These are phyloP conservation scores for Ciconia boyciana DNA, from an alignment of 2,113 vertebrate species.

Conservation along the genomic window DNA sequence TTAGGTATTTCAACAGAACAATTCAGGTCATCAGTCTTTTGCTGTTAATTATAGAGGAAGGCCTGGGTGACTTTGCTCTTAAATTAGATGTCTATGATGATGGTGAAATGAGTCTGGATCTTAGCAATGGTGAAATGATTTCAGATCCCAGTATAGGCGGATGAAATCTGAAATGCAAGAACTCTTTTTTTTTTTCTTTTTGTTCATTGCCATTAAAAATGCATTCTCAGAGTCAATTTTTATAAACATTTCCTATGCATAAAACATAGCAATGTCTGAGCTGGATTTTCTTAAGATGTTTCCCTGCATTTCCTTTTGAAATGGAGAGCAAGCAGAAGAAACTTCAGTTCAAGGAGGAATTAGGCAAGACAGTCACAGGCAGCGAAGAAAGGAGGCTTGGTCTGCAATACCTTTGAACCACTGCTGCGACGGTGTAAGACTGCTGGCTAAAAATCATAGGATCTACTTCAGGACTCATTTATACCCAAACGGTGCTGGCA, in stretches of 20 bases:
- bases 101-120: not conserved
- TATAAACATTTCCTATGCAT: not conserved
- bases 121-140: not conserved
- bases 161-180: not conserved
- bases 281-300: not conserved
- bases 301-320: not conserved
- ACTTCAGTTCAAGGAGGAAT: not conserved
- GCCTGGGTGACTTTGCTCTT: conserved; percentile 31
- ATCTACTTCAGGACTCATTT: not conserved
- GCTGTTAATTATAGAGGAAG: conserved; percentile 19
- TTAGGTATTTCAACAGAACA: not conserved
- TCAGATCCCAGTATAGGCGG: not conserved
- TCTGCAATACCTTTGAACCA: not conserved
- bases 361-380: not conserved
- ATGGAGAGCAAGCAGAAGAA: not conserved
- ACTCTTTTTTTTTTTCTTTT: not conserved
- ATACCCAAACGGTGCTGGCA: not conserved
- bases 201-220: not conserved
- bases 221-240: not conserved
- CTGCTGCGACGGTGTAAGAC: not conserved
- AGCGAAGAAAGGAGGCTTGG: not conserved
- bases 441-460: not conserved
- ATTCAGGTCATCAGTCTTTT: conserved; percentile 14
- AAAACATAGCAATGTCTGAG: not conserved
- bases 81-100: not conserved